phyloP scores from a whole-genome alignment of 2,113 vertebrate genomes.

The Rhombomys opimus region DNA sequence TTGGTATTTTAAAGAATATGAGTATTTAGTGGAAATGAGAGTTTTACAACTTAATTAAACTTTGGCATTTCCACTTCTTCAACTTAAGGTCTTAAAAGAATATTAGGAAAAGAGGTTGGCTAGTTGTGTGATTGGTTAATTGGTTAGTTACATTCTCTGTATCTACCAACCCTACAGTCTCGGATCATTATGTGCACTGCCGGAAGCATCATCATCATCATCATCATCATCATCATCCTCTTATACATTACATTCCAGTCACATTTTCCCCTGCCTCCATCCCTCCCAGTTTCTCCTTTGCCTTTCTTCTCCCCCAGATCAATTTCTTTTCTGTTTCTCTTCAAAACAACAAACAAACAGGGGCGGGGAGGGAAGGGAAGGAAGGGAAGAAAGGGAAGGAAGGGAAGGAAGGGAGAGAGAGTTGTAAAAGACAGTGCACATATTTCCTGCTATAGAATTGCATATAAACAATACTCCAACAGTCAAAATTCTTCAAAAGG shows the following conservation, averaged over 20 bases:
- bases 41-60: neutral
- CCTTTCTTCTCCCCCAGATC: neutral
- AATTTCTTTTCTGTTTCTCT: neutral
- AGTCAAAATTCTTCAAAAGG: conserved; percentile 1
- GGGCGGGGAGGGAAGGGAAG: too few relatives aligned
- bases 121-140: neutral
- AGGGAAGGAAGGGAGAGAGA: neutral
- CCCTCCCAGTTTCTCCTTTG: neutral
- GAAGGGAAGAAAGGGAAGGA: neutral
- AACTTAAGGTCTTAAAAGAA: neutral
- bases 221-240: neutral
- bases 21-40: neutral
- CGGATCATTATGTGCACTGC: neutral
- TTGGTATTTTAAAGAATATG: neutral
- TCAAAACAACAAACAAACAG: neutral
- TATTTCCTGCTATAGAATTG: neutral
- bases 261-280: neutral
- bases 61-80: neutral
- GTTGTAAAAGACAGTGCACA: neutral
- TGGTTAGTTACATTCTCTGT: neutral
- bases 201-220: neutral
- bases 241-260: neutral
- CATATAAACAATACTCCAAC: neutral
- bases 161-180: neutral
- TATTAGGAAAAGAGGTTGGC: neutral